Evolutionary conservation across 2,797 vertebrate species (phyloP).

Genomic region (Kryptolebias ocellatus): DNA sequence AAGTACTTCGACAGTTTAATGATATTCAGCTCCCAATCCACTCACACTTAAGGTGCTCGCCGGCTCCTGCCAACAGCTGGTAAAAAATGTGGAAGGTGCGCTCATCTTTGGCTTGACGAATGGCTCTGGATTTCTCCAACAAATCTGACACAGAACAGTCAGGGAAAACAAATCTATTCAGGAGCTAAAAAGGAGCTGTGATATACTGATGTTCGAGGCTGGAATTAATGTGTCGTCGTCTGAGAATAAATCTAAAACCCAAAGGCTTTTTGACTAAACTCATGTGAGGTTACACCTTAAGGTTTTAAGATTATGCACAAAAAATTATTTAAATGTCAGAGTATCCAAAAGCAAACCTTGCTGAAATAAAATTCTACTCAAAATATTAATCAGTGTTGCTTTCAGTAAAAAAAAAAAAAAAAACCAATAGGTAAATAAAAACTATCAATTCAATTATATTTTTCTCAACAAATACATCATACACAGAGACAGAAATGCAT

Average conservation of each 20-base stretch:
- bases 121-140: conserved; percentile 96
- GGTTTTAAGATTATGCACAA: neutral
- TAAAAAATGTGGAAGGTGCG: conserved; percentile 98
- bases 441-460: no score
- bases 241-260: neutral
- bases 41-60: conserved; percentile 96
- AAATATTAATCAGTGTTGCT: no score
- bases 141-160: conserved; percentile 85
- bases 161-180: conserved; percentile 59
- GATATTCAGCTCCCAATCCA: conserved; percentile 7
- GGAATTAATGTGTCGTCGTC: neutral
- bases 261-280: neutral
- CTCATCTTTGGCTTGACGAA: conserved; percentile 98
- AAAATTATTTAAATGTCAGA: neutral
- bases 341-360: neutral
- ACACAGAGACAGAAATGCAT: neutral
- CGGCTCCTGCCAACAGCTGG: conserved; percentile 93
- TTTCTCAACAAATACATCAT: no score
- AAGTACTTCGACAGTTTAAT: neutral
- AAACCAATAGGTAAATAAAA: no score
- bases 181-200: neutral
- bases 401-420: no score
- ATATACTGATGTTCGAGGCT: no score
- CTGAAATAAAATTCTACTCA: no score
- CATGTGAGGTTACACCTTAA: neutral